Evolutionary conservation across 2,113 vertebrate species (phyloP).

Genomic region (Myanophis thanlyinensis): DNA sequence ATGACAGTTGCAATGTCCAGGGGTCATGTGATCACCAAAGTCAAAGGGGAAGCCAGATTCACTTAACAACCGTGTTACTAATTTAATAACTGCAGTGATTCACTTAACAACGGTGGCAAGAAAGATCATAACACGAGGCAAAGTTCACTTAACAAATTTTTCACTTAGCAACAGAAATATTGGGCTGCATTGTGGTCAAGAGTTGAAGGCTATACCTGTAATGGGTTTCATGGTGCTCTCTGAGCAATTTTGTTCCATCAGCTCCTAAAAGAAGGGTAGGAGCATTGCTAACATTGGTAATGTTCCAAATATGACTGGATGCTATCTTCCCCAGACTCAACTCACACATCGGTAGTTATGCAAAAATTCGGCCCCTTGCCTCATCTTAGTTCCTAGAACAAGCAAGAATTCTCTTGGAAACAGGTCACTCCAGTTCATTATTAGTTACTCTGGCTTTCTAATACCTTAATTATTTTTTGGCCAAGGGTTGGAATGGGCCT

Average conservation of each 20-base stretch:
- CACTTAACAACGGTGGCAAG: neutral
- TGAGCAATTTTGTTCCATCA: neutral
- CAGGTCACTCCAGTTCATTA: neutral
- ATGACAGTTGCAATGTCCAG: neutral
- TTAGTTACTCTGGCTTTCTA: neutral
- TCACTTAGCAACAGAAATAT: neutral
- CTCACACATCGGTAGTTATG: neutral
- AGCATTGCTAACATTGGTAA: neutral
- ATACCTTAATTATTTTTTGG: neutral
- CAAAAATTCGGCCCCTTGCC: neutral
- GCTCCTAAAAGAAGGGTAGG: neutral
- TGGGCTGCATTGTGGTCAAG: neutral
- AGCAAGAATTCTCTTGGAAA: neutral
- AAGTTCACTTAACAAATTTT: neutral
- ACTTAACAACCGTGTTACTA: neutral
- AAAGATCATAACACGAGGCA: neutral
- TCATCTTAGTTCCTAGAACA: neutral
- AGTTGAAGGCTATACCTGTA: neutral
- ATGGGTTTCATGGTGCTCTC: neutral
- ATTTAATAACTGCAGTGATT: neutral
- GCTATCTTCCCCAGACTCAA: neutral
- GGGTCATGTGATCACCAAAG: neutral
- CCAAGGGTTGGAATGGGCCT: neutral
- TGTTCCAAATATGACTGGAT: neutral
- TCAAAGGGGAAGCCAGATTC: neutral